Percentiles rank a stretch among this genome's conserved stretches.
Evolutionary conservation across 2,113 vertebrate genomes (phyloP).

Genomic region (Oriolus oriolus): DNA sequence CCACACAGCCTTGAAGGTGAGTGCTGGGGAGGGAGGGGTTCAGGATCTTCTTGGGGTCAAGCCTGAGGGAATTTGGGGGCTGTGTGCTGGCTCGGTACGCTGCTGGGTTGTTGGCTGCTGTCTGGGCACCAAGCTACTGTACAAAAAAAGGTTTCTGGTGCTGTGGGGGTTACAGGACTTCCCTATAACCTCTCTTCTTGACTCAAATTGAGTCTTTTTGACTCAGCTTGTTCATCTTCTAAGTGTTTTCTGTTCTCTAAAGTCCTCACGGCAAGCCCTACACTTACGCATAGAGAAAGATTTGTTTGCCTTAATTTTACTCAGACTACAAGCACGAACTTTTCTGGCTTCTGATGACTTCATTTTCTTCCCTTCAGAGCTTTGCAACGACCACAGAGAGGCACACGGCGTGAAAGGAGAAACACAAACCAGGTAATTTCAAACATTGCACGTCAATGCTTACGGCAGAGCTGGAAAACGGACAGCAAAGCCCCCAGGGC

Average conservation of each 20-base stretch:
- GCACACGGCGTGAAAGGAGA: rapidly evolving
- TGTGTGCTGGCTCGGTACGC: neutral
- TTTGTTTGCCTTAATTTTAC: neutral
- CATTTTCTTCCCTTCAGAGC: neutral
- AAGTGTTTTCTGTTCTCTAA: neutral
- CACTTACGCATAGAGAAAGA: neutral
- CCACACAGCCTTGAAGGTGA: neutral
- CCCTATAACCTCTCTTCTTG: neutral
- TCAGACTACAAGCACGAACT: neutral
- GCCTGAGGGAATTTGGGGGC: neutral
- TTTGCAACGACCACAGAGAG: neutral
- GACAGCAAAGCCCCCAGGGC: rapidly evolving
- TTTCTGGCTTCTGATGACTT: neutral
- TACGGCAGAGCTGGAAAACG: neutral
- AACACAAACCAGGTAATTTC: neutral
- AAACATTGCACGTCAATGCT: rapidly evolving
- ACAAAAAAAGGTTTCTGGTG: neutral
- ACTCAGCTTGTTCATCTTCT: neutral
- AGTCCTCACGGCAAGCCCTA: rapidly evolving
- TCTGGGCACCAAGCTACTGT: rapidly evolving
- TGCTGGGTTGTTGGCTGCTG: neutral
- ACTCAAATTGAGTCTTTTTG: neutral
- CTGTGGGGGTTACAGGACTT: neutral
- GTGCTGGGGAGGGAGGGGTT: neutral
- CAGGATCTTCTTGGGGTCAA: neutral